Percentiles rank a stretch among this genome's conserved stretches.
These are phyloP conservation scores for Charaxes varanes DNA, from an alignment of 1,140 invertebrate species.

Conservation along the genomic window DNA sequence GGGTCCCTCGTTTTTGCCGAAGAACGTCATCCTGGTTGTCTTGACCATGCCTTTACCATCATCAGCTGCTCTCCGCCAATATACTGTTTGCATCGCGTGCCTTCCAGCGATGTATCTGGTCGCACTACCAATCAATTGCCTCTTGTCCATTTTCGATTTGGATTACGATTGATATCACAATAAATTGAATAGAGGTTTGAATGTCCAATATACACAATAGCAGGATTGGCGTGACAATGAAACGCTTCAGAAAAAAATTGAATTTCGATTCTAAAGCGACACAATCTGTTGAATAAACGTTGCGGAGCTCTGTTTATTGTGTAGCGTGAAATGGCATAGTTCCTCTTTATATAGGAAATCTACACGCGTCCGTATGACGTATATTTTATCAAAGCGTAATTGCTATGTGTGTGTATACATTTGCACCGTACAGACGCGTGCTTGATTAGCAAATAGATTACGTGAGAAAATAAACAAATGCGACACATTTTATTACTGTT, in stretches of 20 bases:
- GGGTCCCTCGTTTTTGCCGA: conserved; percentile 72
- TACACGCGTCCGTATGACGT: conserved; percentile 21
- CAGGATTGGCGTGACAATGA: conserved; percentile 5
- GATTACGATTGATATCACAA: conserved; percentile 13
- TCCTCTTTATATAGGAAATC: conserved; percentile 21
- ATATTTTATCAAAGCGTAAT: conserved; percentile 22
- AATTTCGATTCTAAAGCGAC: conserved; percentile 6
- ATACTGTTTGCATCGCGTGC: conserved; percentile 81
- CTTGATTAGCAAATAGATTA: conserved; percentile 22
- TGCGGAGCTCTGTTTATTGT: conserved; percentile 6
- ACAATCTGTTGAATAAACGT: conserved; percentile 6
- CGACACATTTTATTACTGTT: too few species aligned
- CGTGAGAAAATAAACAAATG: conserved; percentile 14
- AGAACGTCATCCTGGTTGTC: conserved; percentile 77
- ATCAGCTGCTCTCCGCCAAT: conserved; percentile 76
- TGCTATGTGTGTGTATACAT: conserved; percentile 32
- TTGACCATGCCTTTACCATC: conserved; percentile 75
- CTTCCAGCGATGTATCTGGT: conserved; percentile 81
- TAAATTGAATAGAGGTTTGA: conserved; percentile 6
- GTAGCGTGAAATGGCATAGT: neutral
- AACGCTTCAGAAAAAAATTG: conserved; percentile 3
- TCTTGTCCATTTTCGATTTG: conserved; percentile 60
- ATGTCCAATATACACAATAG: conserved; percentile 9
- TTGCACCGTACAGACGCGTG: conserved; percentile 50
- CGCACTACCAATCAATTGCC: conserved; percentile 75